A percentile compares a stretch with the other conserved stretches of the same genome.
Evolutionary conservation across 2,888 invertebrate genomes (phyloP).

Genomic region (Carterocephalus palaemon): DNA sequence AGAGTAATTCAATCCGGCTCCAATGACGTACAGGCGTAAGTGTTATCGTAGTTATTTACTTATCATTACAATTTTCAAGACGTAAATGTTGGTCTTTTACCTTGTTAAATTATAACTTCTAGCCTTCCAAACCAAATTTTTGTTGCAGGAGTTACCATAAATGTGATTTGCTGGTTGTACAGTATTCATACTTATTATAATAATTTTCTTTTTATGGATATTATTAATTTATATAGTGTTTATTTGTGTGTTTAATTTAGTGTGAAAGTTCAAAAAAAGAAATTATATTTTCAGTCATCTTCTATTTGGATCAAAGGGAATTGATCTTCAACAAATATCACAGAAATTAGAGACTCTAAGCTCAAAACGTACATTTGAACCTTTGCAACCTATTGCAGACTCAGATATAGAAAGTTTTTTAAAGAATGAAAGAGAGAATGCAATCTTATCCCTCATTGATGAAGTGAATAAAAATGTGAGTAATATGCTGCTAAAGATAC

Average conservation of each 20-base stretch:
- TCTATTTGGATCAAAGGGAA: constrained; percentile 93
- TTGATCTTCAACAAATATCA: constrained; percentile 95
- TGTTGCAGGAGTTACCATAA: too few species aligned
- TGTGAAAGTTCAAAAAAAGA: too few species aligned
- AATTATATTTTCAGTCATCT: constrained; percentile 84
- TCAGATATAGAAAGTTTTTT: constrained; percentile 94
- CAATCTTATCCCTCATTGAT: constrained; percentile 93
- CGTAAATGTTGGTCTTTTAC: too few species aligned
- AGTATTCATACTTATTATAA: too few species aligned
- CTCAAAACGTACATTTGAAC: constrained; percentile 91
- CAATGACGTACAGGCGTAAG: constrained; percentile 95
- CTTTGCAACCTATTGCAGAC: constrained; percentile 93
- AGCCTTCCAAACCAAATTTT: too few species aligned
- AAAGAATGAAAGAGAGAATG: constrained; percentile 96
- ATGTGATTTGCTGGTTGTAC: too few species aligned
- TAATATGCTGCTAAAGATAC: too few species aligned
- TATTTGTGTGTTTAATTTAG: too few species aligned
- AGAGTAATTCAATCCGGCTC: constrained; percentile 91
- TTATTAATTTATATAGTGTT: too few species aligned
- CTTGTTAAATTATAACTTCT: background rate
- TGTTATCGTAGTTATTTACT: constrained; percentile 27
- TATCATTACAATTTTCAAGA: too few species aligned
- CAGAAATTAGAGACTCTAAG: constrained; percentile 94
- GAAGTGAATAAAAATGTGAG: constrained; percentile 90
- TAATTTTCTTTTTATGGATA: too few species aligned